Conservation (phyloP, 1,140 invertebrate species). For the Yoshiicerus persimilis region DNA sequence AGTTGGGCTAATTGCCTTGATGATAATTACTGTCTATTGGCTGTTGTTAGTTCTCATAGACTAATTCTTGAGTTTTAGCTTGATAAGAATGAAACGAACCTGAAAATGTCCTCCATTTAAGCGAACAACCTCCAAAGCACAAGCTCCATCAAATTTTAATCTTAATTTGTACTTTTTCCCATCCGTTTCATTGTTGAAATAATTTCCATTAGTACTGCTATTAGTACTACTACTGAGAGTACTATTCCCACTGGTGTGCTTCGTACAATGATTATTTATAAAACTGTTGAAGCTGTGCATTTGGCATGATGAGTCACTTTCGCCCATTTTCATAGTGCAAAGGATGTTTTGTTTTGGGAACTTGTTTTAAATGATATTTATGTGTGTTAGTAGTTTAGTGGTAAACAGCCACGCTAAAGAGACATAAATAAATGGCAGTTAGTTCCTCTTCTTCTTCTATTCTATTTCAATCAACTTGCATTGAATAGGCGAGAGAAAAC, state of each 20-base stretch:
- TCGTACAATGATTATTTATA: slow-evolving; percentile 29
- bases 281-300: slow-evolving; percentile 46
- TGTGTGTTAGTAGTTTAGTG: slow-evolving; percentile 16
- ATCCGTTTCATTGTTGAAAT: slow-evolving; percentile 34
- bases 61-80: too few species aligned
- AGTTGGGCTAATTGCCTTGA: too few species aligned
- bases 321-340: slow-evolving; percentile 37
- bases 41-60: too few species aligned
- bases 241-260: not conserved
- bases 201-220: slow-evolving; percentile 10
- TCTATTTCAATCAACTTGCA: not conserved
- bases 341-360: not conserved
- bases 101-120: slow-evolving; percentile 50
- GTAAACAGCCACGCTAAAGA: not conserved
- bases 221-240: slow-evolving; percentile 6
- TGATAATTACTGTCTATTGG: too few species aligned
- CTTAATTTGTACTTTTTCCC: slow-evolving; percentile 50
- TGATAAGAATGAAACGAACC: slow-evolving; percentile 30
- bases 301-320: slow-evolving; percentile 37
- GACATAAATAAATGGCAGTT: slow-evolving; percentile 18
- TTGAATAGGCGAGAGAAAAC: not conserved
- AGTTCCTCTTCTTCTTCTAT: not conserved
- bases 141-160: slow-evolving; percentile 50
- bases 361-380: not conserved
- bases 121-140: slow-evolving; percentile 48